Conservation (phyloP, 2,113 vertebrate species). For the Dicrurus megarhynchus region DNA sequence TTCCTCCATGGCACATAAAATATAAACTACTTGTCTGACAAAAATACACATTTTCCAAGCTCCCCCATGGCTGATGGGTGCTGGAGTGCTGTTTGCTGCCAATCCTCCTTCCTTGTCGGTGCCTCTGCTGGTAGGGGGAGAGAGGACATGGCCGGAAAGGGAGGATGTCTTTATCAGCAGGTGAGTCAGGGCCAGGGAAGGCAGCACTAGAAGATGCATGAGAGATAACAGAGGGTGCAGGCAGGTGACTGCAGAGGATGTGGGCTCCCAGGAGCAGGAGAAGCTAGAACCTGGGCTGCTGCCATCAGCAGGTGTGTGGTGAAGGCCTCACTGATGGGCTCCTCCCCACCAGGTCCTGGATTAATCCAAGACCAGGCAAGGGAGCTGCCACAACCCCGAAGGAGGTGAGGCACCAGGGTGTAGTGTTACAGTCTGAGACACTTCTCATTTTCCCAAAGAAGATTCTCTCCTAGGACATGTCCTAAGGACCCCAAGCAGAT, state of each 20-base stretch:
- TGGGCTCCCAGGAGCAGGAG: neutral
- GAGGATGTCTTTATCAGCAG: neutral
- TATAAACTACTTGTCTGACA: neutral
- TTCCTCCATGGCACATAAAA: neutral
- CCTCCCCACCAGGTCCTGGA: neutral
- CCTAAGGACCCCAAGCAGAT: neutral
- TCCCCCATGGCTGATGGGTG: neutral
- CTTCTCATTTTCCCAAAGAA: neutral
- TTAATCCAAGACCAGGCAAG: neutral
- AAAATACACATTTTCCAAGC: neutral
- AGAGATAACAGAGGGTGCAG: neutral
- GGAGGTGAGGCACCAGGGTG: neutral
- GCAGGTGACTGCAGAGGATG: neutral
- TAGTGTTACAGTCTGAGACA: neutral
- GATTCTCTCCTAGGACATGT: neutral
- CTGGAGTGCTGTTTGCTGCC: neutral
- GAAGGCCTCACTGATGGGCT: neutral
- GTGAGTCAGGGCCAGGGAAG: neutral
- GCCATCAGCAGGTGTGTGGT: neutral
- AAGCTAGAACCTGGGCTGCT: neutral
- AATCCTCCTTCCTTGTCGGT: neutral
- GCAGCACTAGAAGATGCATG: neutral
- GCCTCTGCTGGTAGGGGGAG: neutral
- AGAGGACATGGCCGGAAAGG: neutral
- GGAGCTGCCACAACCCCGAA: neutral